Conservation (phyloP, 1,140 invertebrate species). For the Psix sp. region DNA sequence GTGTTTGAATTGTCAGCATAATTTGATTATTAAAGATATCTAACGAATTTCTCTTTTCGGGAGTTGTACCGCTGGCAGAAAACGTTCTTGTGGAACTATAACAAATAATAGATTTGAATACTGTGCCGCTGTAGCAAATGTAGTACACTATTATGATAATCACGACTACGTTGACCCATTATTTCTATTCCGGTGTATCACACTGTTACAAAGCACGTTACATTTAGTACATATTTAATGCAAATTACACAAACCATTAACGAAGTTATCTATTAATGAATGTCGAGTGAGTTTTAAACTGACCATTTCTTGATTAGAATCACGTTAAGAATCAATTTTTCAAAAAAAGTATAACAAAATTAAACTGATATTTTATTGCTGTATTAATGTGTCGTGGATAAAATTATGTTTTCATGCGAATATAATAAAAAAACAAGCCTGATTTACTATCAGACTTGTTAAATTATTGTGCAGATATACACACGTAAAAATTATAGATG, state of each 20-base stretch:
- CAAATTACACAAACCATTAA: slow-evolving; percentile 21
- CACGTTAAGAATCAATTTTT: slow-evolving; percentile 36
- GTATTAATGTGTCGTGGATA: too few species aligned
- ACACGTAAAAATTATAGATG: too few species aligned
- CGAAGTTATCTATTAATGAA: slow-evolving; percentile 24
- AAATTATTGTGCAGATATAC: too few species aligned
- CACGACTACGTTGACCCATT: slow-evolving; percentile 51
- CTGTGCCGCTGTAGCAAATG: slow-evolving; percentile 25
- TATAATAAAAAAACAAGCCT: too few species aligned
- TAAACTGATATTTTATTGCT: too few species aligned
- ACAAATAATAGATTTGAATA: slow-evolving; percentile 37
- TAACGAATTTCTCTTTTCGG: slow-evolving; percentile 15
- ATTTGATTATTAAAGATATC: slow-evolving; percentile 7
- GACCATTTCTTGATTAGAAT: slow-evolving; percentile 22
- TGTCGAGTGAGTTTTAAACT: slow-evolving; percentile 26
- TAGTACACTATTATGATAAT: slow-evolving; percentile 53
- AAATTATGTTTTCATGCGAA: too few species aligned
- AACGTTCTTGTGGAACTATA: slow-evolving; percentile 19
- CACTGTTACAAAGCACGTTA: slow-evolving; percentile 1
- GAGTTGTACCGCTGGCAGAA: neutral
- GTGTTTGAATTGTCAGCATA: neutral
- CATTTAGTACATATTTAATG: slow-evolving; percentile 25
- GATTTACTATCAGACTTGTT: too few species aligned
- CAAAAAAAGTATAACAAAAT: too few species aligned
- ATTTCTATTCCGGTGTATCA: slow-evolving; percentile 49